These are phyloP conservation scores for Anorthoa munda DNA, from an alignment of 2,888 invertebrate species.

Conservation along the genomic window DNA sequence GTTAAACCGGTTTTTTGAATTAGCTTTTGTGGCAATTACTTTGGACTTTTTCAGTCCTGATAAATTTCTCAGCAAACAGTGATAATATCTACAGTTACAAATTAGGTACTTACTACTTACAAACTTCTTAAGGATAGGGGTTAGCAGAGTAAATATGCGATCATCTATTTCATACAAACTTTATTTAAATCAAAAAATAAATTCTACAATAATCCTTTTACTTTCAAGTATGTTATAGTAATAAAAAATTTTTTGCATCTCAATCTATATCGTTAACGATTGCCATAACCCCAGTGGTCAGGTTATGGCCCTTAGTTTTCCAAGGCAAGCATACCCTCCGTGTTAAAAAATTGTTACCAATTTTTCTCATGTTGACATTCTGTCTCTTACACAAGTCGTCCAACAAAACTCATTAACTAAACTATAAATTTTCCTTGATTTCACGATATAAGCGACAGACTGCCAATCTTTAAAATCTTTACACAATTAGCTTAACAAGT, in stretches of 20 bases:
- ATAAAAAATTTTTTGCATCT: conserved; percentile 85
- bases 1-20: no score
- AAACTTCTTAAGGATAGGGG: not conserved
- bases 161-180: conserved; percentile 88
- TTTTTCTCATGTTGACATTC: conserved; percentile 70
- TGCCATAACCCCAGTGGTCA: conserved; percentile 62
- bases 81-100: not conserved
- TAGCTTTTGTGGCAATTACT: no score
- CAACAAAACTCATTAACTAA: conserved; percentile 62
- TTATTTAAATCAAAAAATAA: conserved; percentile 91
- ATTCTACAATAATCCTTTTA: conserved; percentile 89
- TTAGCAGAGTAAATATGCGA: conserved; percentile 46
- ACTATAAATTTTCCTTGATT: conserved; percentile 63
- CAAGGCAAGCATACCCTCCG: conserved; percentile 79
- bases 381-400: conserved; percentile 65
- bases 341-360: conserved; percentile 67
- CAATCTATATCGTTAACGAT: conserved; percentile 69
- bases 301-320: conserved; percentile 56
- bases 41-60: no score
- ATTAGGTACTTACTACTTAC: not conserved
- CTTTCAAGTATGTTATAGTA: conserved; percentile 86
- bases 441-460: conserved; percentile 76
- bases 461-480: conserved; percentile 79
- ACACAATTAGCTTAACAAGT: conserved; percentile 89
- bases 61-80: not conserved